These are phyloP conservation scores for Steatocranus sp. DNA, from an alignment of 2,797 vertebrate genomes.

Conservation along the genomic window DNA sequence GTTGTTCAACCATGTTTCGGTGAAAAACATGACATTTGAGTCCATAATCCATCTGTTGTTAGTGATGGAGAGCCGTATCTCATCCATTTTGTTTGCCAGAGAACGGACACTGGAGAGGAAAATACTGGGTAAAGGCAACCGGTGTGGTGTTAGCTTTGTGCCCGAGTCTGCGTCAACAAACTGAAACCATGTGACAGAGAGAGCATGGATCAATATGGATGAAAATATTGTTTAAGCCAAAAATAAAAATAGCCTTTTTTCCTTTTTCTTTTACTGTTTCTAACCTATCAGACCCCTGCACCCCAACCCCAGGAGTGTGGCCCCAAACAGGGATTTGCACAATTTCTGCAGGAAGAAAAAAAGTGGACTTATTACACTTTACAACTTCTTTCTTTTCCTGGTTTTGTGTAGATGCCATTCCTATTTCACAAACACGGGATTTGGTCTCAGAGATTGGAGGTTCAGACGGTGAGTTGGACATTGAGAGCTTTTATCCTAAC, in stretches of 20 bases:
- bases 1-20: no score
- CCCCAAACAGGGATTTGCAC: background rate
- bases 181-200: background rate
- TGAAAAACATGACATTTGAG: no score
- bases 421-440: background rate
- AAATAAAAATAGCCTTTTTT: background rate
- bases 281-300: background rate
- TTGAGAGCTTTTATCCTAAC: constrained; percentile 12
- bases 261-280: background rate
- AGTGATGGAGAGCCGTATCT: no score
- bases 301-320: background rate
- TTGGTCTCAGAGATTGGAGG: constrained; percentile 15
- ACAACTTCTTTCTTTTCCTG: background rate
- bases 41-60: no score
- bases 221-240: background rate
- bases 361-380: background rate
- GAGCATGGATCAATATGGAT: background rate
- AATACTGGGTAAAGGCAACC: no score
- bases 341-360: background rate
- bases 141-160: no score
- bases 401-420: background rate
- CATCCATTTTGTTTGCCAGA: no score
- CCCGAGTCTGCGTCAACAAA: background rate
- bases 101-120: no score
- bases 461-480: constrained; percentile 26